Evolutionary conservation across 2,888 invertebrate genomes (phyloP).

Genomic region (Noctua janthina): DNA sequence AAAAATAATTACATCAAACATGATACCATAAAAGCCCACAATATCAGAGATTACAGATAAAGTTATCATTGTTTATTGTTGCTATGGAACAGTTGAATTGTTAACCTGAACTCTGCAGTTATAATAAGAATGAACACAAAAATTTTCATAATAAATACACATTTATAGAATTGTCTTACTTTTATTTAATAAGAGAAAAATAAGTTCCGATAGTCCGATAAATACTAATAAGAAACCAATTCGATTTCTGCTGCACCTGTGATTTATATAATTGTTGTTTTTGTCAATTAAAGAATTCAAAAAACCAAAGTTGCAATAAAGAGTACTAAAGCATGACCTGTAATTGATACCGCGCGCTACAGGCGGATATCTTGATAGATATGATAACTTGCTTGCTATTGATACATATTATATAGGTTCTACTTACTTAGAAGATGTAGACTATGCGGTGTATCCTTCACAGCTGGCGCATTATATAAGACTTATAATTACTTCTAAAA

Average conservation of each 20-base stretch:
- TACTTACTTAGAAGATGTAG: conserved; percentile 76
- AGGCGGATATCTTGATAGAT: conserved; percentile 64
- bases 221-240: conserved; percentile 46
- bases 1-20: background rate
- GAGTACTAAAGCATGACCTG: conserved; percentile 63
- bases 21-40: conserved; percentile 10
- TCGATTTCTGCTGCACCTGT: conserved; percentile 16
- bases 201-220: background rate
- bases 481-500: conserved; percentile 27
- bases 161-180: background rate
- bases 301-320: conserved; percentile 49
- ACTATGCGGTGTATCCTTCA: conserved; percentile 58
- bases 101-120: background rate
- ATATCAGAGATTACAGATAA: conserved; percentile 29
- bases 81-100: conserved; percentile 31
- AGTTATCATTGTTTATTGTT: conserved; percentile 34
- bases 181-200: background rate
- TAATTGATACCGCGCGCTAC: conserved; percentile 58
- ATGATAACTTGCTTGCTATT: conserved; percentile 64
- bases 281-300: conserved; percentile 22
- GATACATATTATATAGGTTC: conserved; percentile 37
- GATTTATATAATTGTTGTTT: background rate
- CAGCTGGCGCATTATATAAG: conserved; percentile 63
- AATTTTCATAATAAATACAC: background rate
- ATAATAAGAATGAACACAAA: background rate